phyloP scores from a whole-genome alignment of 2,113 vertebrate species.

The Nicator chloris region DNA sequence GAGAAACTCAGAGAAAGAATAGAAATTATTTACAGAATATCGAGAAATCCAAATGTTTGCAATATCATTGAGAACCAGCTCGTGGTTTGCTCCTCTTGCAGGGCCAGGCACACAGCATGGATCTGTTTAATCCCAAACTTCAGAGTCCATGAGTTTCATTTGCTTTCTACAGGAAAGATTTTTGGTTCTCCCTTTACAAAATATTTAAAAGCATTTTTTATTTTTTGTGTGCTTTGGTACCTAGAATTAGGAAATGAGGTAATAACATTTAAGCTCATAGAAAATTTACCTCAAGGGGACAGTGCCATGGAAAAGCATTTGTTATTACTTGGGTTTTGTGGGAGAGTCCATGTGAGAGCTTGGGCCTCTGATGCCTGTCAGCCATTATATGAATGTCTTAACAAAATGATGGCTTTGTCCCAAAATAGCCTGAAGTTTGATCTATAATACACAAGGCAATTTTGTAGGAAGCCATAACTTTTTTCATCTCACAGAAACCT shows the following conservation, averaged over 20 bases:
- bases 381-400: neutral
- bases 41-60: neutral
- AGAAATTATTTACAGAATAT: neutral
- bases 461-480: neutral
- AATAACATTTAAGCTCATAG: neutral
- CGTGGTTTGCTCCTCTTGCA: neutral
- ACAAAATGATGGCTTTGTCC: neutral
- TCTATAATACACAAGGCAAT: neutral
- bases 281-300: neutral
- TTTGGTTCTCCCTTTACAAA: neutral
- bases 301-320: neutral
- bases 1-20: neutral
- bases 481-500: neutral
- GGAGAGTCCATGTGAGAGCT: neutral
- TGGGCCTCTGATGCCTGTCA: neutral
- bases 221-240: neutral
- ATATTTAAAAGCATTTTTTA: neutral
- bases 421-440: neutral
- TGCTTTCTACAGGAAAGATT: neutral
- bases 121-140: neutral
- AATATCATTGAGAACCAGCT: neutral
- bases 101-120: neutral
- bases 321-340: neutral
- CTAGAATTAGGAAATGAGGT: neutral
- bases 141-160: neutral